Percentiles rank a stretch among this genome's conserved stretches.
phyloP scores from a whole-genome alignment of 2,888 invertebrate species.

The Myopa tessellatipennis region DNA sequence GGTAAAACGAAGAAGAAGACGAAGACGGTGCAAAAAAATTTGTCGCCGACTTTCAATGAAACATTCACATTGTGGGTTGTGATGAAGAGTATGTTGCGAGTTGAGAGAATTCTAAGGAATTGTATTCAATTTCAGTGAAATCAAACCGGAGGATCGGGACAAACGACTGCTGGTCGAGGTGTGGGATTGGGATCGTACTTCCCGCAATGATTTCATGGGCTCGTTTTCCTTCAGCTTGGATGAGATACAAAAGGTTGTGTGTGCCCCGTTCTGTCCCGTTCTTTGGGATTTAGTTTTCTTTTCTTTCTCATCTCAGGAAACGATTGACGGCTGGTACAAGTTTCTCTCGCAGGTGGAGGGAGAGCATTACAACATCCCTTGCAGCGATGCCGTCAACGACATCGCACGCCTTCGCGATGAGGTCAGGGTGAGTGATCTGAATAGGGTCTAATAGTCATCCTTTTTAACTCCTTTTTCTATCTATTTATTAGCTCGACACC shows the following conservation, averaged over 20 bases:
- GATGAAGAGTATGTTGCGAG: neutral
- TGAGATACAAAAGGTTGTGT: constrained; percentile 82
- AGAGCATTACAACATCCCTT: constrained; percentile 98
- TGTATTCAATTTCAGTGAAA: constrained; percentile 74
- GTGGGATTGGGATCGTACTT: constrained; percentile 99
- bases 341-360: constrained; percentile 97
- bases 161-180: constrained; percentile 91
- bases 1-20: constrained; percentile 97
- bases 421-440: constrained; percentile 73
- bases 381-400: constrained; percentile 90
- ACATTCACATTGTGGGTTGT: constrained; percentile 86
- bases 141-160: constrained; percentile 94
- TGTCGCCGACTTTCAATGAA: constrained; percentile 99
- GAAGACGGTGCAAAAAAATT: constrained; percentile 91
- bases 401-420: constrained; percentile 81
- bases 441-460: neutral
- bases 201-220: constrained; percentile 99
- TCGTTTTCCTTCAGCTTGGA: constrained; percentile 97
- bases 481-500: constrained; percentile 45
- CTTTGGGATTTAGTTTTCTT: neutral
- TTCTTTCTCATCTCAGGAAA: constrained; percentile 68
- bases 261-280: neutral
- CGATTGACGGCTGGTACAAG: constrained; percentile 97
- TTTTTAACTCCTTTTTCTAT: neutral
- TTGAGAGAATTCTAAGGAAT: neutral